Base-by-base conservation (phyloP, 2,888 invertebrate genomes). In the Heliconius aoede region DNA sequence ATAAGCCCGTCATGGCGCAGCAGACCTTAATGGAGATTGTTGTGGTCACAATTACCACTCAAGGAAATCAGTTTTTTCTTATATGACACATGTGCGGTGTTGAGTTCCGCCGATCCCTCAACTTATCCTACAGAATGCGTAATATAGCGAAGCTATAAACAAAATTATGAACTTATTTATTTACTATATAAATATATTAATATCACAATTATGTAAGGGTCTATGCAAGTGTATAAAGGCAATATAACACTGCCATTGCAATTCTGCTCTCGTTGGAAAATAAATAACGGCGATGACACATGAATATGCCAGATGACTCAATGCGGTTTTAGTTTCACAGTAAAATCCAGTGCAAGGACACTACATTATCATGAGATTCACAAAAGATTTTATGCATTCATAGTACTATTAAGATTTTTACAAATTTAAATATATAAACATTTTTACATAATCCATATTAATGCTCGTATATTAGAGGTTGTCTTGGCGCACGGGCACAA, bases 271-370 rank as follows among this genome's bases (percentile, higher is more conserved):
- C 36, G 24, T 65, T 65, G 36, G 36, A 26, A 36, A 65, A 32
- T 73, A 76, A 73, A 64, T 65, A 32, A 76, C 67, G 26, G 65
- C 21, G 69, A 77, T 77, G 76, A 78, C 76, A 74, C 67, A 74
- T 62, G 46, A 72, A 73, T 71, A 73, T 67, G 64, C 68, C 72
- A 72, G 30, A 32, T 77, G 74, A 79, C 69, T 77, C 72, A 79
- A 72, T 26, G 32, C 40, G 60, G 72, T 58, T 60, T 61, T 7
- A 60, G 32, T 18, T 40, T 40, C 26, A 72, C 58, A 58, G 60
- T 72, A 40, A 72, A 72, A 72, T 72, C 13, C 60, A 28, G 36
- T 61, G 72, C 72, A 72, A 72, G 72, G 72, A 72, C 24, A 72
- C 72, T 72, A 24, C 72, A 72, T 72, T 72, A 72, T 60, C 72